Conservation (phyloP, 2,113 vertebrate genomes). For the Caranx melampygus region DNA sequence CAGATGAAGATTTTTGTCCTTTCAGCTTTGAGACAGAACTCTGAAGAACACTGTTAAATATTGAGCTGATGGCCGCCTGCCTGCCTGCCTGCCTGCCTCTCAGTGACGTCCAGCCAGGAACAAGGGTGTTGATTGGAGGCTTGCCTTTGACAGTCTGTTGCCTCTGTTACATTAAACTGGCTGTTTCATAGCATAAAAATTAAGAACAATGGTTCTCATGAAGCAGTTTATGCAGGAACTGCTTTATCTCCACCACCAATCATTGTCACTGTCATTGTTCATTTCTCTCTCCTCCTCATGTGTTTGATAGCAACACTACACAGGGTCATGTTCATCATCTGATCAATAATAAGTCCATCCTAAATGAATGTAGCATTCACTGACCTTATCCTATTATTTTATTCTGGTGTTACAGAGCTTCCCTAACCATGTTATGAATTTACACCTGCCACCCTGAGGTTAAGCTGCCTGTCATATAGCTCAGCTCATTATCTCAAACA, state of each 20-base stretch:
- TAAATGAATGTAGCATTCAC: neutral
- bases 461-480: neutral
- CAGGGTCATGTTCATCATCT: neutral
- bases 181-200: no score
- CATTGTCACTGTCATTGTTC: no score
- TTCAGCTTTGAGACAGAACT: neutral
- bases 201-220: no score
- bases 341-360: neutral
- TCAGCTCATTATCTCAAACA: neutral
- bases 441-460: constrained; percentile 1
- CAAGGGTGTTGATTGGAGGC: neutral
- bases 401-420: neutral
- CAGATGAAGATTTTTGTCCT: neutral
- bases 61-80: neutral
- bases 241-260: no score
- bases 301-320: neutral
- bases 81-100: neutral
- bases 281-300: neutral
- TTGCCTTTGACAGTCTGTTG: no score
- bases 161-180: no score
- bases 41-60: neutral
- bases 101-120: neutral
- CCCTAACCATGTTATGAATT: neutral
- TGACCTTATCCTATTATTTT: neutral
- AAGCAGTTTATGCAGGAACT: no score